Percentiles rank a stretch among this genome's conserved stretches.
phyloP scores from a whole-genome alignment of 2,888 invertebrate genomes.

The Liposcelis brunnea region DNA sequence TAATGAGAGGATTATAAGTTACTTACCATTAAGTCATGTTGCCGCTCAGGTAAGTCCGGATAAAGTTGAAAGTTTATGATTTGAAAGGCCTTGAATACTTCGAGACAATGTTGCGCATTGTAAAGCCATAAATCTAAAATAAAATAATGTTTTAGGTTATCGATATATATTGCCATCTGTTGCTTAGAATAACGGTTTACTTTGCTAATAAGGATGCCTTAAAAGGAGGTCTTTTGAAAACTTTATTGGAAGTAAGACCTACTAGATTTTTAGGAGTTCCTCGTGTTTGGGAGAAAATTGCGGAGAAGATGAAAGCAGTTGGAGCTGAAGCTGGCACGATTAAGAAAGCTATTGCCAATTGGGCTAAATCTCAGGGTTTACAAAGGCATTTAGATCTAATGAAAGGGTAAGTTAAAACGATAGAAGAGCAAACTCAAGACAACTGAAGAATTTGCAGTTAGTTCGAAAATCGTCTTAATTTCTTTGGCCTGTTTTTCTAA shows the following conservation, averaged over 20 bases:
- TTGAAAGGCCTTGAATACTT: neutral
- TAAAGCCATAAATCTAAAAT: constrained; percentile 40
- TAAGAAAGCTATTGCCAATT: constrained; percentile 50
- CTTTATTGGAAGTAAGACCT: constrained; percentile 59
- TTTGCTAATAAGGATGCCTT: constrained; percentile 86
- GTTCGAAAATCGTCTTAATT: too few relatives aligned
- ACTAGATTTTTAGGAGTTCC: constrained; percentile 79
- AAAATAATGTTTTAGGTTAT: constrained; percentile 34
- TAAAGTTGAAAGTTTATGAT: neutral
- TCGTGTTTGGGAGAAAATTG: constrained; percentile 88
- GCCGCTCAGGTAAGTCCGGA: constrained; percentile 59
- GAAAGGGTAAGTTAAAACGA: constrained; percentile 41
- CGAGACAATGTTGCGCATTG: too few relatives aligned
- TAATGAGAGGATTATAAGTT: constrained; percentile 52
- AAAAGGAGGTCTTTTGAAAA: constrained; percentile 62
- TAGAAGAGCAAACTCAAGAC: too few relatives aligned
- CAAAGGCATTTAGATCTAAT: constrained; percentile 44
- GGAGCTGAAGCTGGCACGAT: constrained; percentile 50
- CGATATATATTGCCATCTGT: constrained; percentile 54
- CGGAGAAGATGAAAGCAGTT: constrained; percentile 65
- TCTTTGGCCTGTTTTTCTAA: too few relatives aligned
- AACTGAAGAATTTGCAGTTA: too few relatives aligned
- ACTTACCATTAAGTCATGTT: constrained; percentile 76
- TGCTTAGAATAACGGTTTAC: constrained; percentile 50
- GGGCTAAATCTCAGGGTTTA: constrained; percentile 57